phyloP scores from a whole-genome alignment of 2,888 invertebrate genomes.

The Drosophila neotestacea region DNA sequence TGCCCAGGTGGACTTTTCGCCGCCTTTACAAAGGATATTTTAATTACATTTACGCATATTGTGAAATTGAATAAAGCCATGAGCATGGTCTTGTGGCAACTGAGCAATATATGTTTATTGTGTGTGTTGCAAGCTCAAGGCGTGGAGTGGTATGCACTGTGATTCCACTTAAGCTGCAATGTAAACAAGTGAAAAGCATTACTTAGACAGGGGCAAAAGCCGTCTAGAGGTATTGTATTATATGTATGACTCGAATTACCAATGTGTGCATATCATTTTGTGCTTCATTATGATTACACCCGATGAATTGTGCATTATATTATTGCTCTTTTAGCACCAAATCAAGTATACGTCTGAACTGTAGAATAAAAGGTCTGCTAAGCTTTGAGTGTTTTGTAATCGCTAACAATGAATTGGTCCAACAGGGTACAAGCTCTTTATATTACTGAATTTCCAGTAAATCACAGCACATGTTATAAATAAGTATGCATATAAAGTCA shows the following conservation, averaged over 20 bases:
- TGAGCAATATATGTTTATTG: conserved; percentile 14
- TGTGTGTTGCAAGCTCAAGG: not conserved
- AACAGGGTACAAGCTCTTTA: not conserved
- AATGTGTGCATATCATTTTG: conserved; percentile 54
- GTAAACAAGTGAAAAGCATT: conserved; percentile 73
- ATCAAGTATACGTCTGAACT: conserved; percentile 12
- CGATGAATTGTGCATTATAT: conserved; percentile 41
- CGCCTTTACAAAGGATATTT: conserved; percentile 74
- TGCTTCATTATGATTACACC: conserved; percentile 44
- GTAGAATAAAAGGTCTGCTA: conserved; percentile 22
- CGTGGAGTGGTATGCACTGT: not conserved
- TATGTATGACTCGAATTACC: conserved; percentile 19
- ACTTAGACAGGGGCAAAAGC: conserved; percentile 56
- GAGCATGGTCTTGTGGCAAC: conserved; percentile 9
- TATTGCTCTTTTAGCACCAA: conserved; percentile 44
- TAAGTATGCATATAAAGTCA: not conserved
- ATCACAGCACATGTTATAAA: not conserved
- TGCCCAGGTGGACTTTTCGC: conserved; percentile 68
- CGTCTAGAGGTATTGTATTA: conserved; percentile 34
- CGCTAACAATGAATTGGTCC: conserved; percentile 2
- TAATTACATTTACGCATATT: conserved; percentile 79
- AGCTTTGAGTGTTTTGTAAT: conserved; percentile 2
- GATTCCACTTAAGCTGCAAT: conserved; percentile 64
- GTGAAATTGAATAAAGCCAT: conserved; percentile 73
- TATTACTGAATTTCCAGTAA: not conserved